Evolutionary conservation across 1,140 invertebrate genomes (phyloP), one percentile per base, ranked within the genome.

Genomic region (Bombus waltoni): DNA sequence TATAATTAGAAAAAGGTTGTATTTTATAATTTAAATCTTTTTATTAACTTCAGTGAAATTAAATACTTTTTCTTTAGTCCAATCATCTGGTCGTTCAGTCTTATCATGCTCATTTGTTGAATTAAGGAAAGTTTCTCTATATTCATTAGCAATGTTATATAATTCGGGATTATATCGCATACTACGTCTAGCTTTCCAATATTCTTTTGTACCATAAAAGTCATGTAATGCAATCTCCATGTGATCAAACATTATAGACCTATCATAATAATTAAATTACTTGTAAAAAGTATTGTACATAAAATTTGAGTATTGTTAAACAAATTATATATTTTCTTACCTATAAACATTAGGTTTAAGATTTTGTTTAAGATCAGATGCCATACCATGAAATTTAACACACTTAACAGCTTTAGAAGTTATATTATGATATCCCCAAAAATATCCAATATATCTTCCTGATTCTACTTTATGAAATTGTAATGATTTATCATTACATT

Each of bases 141-240:
- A 99, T 59, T 97, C 91, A 84, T 96, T 96, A 3, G 97, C 98
- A 89, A 97, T 96, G 90, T 96, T 75, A 72, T 96, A 94, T 4
- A 99, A 95, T 74, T 96, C 92, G 70, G 95, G 95, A 79, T 97
- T 97, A 94, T 99, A 99, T 89, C 97, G 96, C 98, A 99, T 99
- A 92, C 98, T 99, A 89, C 98, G 96, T 90, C 99, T 96, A 40
- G 97, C 98, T 86, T 95, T 94, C 99, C 99, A 99, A 94, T 98
- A 99, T 62, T 96, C 94, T 77, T 94, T 93, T 85, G 97, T 97
- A 10, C 99, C 98, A 95, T 98, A 99, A 59, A 95, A 94, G 93
- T 98, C 97, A 94, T 99, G 98, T 35, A 99, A 95, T 22, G 98
- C 96, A 59, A 98, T 97, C 95, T 99, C 99, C 73, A 98, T 98